These are phyloP conservation scores for Peromyscus eremicus DNA, from an alignment of 2,797 vertebrate genomes.

Conservation along the genomic window DNA sequence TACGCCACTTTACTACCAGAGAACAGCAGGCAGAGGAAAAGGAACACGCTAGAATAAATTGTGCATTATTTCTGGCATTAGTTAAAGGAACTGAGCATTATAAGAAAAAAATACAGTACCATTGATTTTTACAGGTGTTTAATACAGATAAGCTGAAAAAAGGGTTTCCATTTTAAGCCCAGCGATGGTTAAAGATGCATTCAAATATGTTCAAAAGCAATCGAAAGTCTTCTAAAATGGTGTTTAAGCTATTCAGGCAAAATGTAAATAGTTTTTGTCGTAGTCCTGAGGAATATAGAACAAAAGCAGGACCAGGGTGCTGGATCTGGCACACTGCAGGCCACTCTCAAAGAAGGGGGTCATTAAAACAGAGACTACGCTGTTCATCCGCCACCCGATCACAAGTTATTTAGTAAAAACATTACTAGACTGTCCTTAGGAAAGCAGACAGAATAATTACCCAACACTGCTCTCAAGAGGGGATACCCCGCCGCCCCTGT, in stretches of 20 bases:
- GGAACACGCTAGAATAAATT: conserved; percentile 82
- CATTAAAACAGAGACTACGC: conserved; percentile 84
- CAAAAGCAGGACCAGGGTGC: conserved; percentile 86
- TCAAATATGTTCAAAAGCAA: conserved; percentile 89
- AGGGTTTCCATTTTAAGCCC: conserved; percentile 88
- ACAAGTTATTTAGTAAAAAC: conserved; percentile 82
- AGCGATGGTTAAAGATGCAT: conserved; percentile 89
- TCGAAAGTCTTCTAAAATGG: conserved; percentile 88
- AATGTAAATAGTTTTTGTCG: conserved; percentile 90
- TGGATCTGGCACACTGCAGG: conserved; percentile 81
- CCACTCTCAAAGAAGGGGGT: conserved; percentile 84
- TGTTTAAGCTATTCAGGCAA: conserved; percentile 89
- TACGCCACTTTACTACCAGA: conserved; percentile 78
- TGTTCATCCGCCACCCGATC: conserved; percentile 78
- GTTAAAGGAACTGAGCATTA: conserved; percentile 88
- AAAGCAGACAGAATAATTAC: conserved; percentile 55
- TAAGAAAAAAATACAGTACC: conserved; percentile 87
- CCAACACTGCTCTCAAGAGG: conserved; percentile 66
- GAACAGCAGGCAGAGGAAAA: conserved; percentile 80
- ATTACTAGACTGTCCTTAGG: conserved; percentile 69
- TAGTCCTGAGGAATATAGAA: conserved; percentile 85
- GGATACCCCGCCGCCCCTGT: not conserved
- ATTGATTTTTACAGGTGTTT: conserved; percentile 92
- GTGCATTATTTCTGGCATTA: conserved; percentile 87
- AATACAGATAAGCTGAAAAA: conserved; percentile 91